These are phyloP conservation scores for Caenorhabditis sulstoni DNA, from an alignment of 2,888 invertebrate genomes.

Conservation along the genomic window DNA sequence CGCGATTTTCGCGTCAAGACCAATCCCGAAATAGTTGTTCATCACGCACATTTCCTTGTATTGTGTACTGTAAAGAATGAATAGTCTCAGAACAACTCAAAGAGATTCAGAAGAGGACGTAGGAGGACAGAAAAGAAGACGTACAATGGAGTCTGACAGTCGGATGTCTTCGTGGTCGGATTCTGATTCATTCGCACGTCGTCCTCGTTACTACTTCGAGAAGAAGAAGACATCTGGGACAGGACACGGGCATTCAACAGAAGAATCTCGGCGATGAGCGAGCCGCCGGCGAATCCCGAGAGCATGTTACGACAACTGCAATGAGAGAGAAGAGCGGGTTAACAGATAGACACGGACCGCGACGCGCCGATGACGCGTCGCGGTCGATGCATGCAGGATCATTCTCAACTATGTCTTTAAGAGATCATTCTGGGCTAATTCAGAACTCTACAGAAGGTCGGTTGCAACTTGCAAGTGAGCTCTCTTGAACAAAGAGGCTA, in stretches of 20 bases:
- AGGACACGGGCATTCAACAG: slow-evolving; percentile 96
- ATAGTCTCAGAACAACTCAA: no score
- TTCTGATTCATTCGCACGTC: slow-evolving; percentile 3
- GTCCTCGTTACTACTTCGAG: not conserved
- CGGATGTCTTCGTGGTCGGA: not conserved
- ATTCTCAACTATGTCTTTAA: no score
- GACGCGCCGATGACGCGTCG: no score
- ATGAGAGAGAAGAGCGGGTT: not conserved
- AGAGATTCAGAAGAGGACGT: not conserved
- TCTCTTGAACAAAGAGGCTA: no score
- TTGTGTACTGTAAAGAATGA: slow-evolving; percentile 86
- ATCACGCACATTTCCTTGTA: slow-evolving; percentile 93
- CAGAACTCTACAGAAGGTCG: not conserved
- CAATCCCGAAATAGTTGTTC: slow-evolving; percentile 99
- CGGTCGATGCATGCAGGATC: not conserved
- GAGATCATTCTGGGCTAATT: no score
- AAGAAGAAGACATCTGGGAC: slow-evolving; percentile 21
- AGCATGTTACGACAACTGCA: slow-evolving; percentile 66
- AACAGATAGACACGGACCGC: not conserved
- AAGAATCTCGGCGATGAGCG: slow-evolving; percentile 94
- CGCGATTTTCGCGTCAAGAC: slow-evolving; percentile 97
- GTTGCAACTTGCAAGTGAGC: no score
- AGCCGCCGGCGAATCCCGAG: slow-evolving; percentile 84
- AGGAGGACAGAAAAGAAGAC: slow-evolving; percentile 16
- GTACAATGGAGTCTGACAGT: slow-evolving; percentile 63